phyloP scores from a whole-genome alignment of 2,888 invertebrate species.

The Hypomecis punctinalis region DNA sequence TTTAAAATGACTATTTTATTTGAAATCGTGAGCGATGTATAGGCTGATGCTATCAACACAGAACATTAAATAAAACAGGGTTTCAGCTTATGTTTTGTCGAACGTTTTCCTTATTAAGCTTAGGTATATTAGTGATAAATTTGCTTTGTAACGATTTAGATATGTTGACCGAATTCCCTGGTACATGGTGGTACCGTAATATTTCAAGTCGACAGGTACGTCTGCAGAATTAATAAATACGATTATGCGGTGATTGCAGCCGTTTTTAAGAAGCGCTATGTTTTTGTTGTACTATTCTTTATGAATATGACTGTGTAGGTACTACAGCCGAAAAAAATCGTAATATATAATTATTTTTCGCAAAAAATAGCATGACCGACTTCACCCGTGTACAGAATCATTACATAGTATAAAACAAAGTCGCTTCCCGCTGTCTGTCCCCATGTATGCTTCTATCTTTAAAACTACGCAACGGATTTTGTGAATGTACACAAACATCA shows the following conservation, averaged over 20 bases:
- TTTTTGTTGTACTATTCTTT: too few species aligned
- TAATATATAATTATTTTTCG: too few species aligned
- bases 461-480: too few species aligned
- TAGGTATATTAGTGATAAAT: not conserved
- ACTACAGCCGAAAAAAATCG: too few species aligned
- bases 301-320: too few species aligned
- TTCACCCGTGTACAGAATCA: too few species aligned
- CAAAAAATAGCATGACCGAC: too few species aligned
- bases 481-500: too few species aligned
- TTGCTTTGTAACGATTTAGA: not conserved
- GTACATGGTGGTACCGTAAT: not conserved
- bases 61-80: not conserved
- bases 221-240: not conserved
- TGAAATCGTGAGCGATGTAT: slow-evolving; percentile 15
- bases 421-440: too few species aligned
- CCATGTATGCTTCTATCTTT: too few species aligned
- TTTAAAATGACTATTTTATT: slow-evolving; percentile 7
- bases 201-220: not conserved
- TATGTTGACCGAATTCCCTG: not conserved
- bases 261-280: too few species aligned
- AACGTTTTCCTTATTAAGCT: not conserved
- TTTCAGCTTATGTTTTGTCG: not conserved
- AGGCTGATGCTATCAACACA: not conserved
- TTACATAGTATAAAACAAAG: too few species aligned
- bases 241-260: not conserved